These are phyloP conservation scores for Mythimna pallens DNA, from an alignment of 2,888 invertebrate genomes.

Conservation along the genomic window DNA sequence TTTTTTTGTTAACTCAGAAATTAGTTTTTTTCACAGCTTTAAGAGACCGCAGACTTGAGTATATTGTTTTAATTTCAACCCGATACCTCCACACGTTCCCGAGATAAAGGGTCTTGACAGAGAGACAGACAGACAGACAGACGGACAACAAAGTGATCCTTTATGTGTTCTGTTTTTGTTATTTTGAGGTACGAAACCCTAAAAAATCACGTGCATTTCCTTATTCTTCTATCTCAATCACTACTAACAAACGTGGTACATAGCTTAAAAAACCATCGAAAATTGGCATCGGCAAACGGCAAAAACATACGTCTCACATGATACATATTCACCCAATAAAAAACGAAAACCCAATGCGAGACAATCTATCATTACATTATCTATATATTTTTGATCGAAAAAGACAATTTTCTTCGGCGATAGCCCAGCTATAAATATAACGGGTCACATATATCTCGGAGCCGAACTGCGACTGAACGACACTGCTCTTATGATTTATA, in stretches of 20 bases:
- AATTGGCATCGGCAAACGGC: constrained; percentile 7
- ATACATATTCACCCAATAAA: constrained; percentile 47
- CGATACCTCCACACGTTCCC: too few species aligned
- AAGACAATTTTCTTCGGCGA: constrained; percentile 69
- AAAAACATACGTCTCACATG: constrained; percentile 27
- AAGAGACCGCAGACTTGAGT: too few species aligned
- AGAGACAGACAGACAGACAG: too few species aligned
- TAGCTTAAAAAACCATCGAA: not conserved
- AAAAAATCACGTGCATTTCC: too few species aligned
- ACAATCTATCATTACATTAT: constrained; percentile 53
- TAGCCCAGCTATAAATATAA: constrained; percentile 77
- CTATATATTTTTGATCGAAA: constrained; percentile 54
- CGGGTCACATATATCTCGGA: constrained; percentile 76
- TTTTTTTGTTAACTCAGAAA: too few species aligned
- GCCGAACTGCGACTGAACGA: constrained; percentile 78
- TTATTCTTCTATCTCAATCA: not conserved
- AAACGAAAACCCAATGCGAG: constrained; percentile 42
- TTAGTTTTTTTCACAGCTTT: too few species aligned
- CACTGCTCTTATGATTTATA: constrained; percentile 78
- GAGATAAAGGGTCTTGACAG: too few species aligned
- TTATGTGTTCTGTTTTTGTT: too few species aligned
- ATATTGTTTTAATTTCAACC: too few species aligned
- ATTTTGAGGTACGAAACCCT: too few species aligned
- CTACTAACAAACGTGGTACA: not conserved
- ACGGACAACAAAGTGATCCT: too few species aligned